These are phyloP conservation scores for Neoarius graeffei DNA, from an alignment of 2,113 vertebrate species.

Conservation along the genomic window DNA sequence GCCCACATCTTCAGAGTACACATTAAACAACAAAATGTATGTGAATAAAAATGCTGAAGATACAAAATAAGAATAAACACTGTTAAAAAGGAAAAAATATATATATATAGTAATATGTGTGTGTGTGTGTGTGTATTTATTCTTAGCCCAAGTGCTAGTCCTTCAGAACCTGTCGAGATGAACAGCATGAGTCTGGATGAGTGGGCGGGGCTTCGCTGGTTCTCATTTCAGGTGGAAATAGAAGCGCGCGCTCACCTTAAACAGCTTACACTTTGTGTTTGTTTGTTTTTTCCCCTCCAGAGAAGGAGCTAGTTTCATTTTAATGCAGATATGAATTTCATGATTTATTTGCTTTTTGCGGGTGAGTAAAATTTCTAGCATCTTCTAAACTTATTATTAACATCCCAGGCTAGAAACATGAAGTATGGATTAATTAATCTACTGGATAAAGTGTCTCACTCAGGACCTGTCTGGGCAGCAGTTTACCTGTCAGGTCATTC, in stretches of 20 bases:
- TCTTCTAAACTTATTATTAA: not conserved
- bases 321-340: conserved; percentile 31
- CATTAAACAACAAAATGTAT: not conserved
- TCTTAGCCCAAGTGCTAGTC: not conserved
- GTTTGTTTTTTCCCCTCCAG: no score
- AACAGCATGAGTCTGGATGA: conserved; percentile 19
- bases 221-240: not conserved
- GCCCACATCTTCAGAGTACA: not conserved
- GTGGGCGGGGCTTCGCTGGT: conserved; percentile 5
- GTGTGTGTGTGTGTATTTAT: no score
- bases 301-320: not conserved
- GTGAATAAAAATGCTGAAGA: not conserved
- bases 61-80: not conserved
- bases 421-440: not conserved
- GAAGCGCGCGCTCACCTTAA: not conserved
- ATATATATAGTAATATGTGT: no score
- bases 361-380: conserved; percentile 58
- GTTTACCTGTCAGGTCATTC: no score
- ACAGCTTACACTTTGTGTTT: no score
- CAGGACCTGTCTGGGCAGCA: not conserved
- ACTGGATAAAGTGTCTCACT: not conserved
- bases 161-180: not conserved
- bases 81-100: not conserved
- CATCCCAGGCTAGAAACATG: not conserved
- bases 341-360: conserved; percentile 32